Base-by-base conservation (phyloP, 2,113 vertebrate species). In the Hoplias malabaricus region DNA sequence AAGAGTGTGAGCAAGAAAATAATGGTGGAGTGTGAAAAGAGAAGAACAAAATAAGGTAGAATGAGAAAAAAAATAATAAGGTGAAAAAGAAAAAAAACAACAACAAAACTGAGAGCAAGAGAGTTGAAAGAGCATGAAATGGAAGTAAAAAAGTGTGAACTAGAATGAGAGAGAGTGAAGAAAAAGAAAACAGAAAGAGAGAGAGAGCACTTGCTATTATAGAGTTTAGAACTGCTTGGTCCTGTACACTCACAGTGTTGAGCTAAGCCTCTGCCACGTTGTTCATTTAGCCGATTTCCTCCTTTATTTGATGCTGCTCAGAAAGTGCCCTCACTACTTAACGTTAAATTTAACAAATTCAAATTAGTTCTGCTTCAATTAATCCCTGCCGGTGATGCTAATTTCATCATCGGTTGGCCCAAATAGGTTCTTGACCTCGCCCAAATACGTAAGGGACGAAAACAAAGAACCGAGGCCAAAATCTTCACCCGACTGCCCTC, bases 331-430 rank as follows among this genome's bases (percentile, higher is more conserved):
- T 73, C 69, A 16, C 78, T 61, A 71, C 81, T 83, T 77, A 75
- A 80, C 6, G 70, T 80, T 82, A 80, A 82, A 82, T 80, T 66
- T 80, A 80, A 82, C 83, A 84, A 78, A 84, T 80, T 80, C 75
- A 42, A 43, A 82, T 84, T 75, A 84, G 75, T 83, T 81, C 68
- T 9, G 12, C 75, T 76, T 78, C 66, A 63, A 71, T 73, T 75
- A 66, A 25, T 76, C 68, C 65, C 79, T 66, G 81, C 42, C 68
- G 46, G 40, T 69, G 46, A 75, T 61, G 71, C 69, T 85, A 81
- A 81, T 83, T 84, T 81, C 76, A 81, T 85, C 83, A 84, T 71
- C 78, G 80, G 78, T 42, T 70, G 46, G 75, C 76, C 67, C 78
- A 69, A 56, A 75, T 25, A 62, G 53, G 54, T 57, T 76, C 48